These are phyloP conservation scores for Epirrhoe tristata DNA, from an alignment of 2,888 invertebrate species.

Conservation along the genomic window DNA sequence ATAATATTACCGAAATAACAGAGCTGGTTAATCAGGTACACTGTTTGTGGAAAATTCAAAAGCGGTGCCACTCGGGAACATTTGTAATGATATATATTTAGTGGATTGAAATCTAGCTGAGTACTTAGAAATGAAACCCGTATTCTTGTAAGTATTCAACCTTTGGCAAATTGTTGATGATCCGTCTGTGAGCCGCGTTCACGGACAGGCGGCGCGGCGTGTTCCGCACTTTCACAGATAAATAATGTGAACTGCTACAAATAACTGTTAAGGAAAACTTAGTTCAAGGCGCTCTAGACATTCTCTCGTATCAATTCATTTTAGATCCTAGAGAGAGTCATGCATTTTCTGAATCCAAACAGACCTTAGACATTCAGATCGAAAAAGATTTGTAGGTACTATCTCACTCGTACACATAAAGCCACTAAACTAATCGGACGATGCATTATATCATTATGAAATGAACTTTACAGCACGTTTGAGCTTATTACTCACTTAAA, in stretches of 20 bases:
- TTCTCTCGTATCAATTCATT: too few relatives aligned
- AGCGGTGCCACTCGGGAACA: background rate
- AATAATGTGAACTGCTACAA: constrained; percentile 56
- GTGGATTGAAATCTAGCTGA: background rate
- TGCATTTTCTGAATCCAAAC: too few relatives aligned
- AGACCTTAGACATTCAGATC: too few relatives aligned
- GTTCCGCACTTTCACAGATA: constrained; percentile 60
- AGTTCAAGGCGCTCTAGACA: too few relatives aligned
- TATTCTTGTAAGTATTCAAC: constrained; percentile 3
- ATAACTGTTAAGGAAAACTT: background rate
- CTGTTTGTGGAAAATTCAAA: background rate
- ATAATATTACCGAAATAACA: constrained; percentile 4
- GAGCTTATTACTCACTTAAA: too few relatives aligned
- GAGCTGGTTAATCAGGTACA: constrained; percentile 1
- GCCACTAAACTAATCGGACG: too few relatives aligned
- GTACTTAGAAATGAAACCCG: background rate
- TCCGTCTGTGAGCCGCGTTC: constrained; percentile 47
- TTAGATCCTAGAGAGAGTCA: too few relatives aligned
- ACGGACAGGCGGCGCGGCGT: too few relatives aligned
- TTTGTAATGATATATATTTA: background rate
- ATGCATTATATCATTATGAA: too few relatives aligned
- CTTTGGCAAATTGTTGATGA: constrained; percentile 28
- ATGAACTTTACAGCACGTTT: too few relatives aligned
- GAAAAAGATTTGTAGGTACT: too few relatives aligned
- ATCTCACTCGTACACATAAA: too few relatives aligned